A percentile compares a stretch with the other conserved stretches of the same genome.
These are phyloP conservation scores for Heloderma charlesbogerti DNA, from an alignment of 2,113 vertebrate species.

Conservation along the genomic window DNA sequence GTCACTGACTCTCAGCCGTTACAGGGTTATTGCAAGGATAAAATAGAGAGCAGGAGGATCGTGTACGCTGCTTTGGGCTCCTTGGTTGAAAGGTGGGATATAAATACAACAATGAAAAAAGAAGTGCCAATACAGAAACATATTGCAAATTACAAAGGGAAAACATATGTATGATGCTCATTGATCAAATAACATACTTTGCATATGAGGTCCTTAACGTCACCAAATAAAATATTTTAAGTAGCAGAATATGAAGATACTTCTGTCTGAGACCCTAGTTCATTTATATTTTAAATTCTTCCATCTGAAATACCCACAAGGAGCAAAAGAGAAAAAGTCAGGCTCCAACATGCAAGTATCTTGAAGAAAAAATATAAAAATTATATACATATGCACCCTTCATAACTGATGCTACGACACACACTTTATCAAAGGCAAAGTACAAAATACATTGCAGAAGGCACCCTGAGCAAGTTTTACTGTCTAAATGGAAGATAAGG, in stretches of 20 bases:
- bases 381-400: not conserved
- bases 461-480: not conserved
- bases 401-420: not conserved
- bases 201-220: not conserved
- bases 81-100: no score
- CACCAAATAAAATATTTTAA: not conserved
- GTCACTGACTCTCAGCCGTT: no score
- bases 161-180: not conserved
- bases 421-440: not conserved
- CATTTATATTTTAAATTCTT: not conserved
- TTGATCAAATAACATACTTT: not conserved
- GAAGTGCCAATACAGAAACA: not conserved
- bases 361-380: not conserved
- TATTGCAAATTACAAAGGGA: not conserved
- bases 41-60: no score
- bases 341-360: not conserved
- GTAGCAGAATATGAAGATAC: not conserved
- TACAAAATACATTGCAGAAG: not conserved
- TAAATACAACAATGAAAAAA: no score
- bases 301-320: not conserved
- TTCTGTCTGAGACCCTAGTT: not conserved
- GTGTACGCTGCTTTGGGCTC: no score
- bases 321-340: not conserved
- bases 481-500: not conserved
- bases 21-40: no score